These are phyloP conservation scores for Ranitomeya variabilis DNA, from an alignment of 2,113 vertebrate genomes.

Conservation along the genomic window DNA sequence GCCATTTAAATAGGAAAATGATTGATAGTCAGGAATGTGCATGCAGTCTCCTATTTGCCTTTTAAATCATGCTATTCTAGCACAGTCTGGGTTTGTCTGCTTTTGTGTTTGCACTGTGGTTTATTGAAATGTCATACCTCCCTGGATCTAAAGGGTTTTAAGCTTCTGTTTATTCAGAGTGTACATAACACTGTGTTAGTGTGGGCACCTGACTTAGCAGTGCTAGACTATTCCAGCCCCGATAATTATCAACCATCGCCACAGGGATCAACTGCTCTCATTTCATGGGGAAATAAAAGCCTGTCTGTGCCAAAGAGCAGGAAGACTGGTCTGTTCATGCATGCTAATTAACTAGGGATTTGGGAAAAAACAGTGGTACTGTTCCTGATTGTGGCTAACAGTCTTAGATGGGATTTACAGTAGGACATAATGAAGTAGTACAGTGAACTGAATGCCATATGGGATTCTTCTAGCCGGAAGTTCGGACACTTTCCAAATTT, in stretches of 20 bases:
- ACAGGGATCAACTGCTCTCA: constrained; percentile 53
- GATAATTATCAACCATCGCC: constrained; percentile 53
- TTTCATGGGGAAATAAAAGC: constrained; percentile 50
- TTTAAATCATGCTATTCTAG: constrained; percentile 59
- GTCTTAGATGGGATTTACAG: background rate
- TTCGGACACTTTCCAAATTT: background rate
- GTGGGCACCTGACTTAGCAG: constrained; percentile 54
- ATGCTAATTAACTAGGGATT: constrained; percentile 26
- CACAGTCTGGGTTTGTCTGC: constrained; percentile 59
- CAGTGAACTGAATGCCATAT: background rate
- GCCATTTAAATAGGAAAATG: constrained; percentile 59
- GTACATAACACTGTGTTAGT: constrained; percentile 54
- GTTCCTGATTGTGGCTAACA: constrained; percentile 9
- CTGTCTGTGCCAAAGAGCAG: constrained; percentile 42
- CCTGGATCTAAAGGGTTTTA: constrained; percentile 53
- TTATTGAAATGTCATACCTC: constrained; percentile 58
- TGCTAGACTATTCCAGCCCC: constrained; percentile 53
- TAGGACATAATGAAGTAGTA: background rate
- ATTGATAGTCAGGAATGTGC: constrained; percentile 59
- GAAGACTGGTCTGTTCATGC: constrained; percentile 22
- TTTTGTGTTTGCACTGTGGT: constrained; percentile 56
- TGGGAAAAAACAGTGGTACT: background rate
- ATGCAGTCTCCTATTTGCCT: constrained; percentile 58
- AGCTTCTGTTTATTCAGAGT: constrained; percentile 51
- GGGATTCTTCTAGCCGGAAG: background rate